Percentiles rank a stretch among this genome's conserved stretches.
These are phyloP conservation scores for Nomada flava DNA, from an alignment of 2,888 invertebrate species.

Conservation along the genomic window DNA sequence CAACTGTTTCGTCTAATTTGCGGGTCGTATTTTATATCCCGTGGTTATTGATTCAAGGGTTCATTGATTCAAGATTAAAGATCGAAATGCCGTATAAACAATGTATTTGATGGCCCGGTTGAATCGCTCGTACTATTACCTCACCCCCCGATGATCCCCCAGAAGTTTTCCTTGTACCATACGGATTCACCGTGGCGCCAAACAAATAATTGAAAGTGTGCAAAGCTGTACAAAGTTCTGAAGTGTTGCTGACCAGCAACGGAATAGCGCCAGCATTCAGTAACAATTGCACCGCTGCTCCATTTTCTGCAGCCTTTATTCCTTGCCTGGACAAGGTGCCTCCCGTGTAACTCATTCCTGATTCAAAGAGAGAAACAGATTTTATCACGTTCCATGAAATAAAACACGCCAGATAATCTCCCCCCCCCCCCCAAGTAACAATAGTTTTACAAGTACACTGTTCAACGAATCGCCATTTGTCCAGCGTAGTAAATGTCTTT, in stretches of 20 bases:
- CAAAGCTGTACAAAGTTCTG: conserved; percentile 87
- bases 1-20: too few species aligned
- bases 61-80: background rate
- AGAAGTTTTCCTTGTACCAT: conserved; percentile 86
- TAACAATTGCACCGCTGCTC: conserved; percentile 85
- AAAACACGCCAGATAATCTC: background rate
- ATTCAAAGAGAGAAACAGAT: background rate
- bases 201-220: conserved; percentile 87
- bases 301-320: conserved; percentile 80
- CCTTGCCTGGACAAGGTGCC: background rate
- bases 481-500: too few species aligned
- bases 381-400: too few species aligned
- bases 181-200: conserved; percentile 88
- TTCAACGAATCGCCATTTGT: too few species aligned
- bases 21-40: too few species aligned
- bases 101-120: background rate
- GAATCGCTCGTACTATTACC: conserved; percentile 74
- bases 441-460: too few species aligned
- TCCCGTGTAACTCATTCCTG: conserved; percentile 81
- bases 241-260: conserved; percentile 88
- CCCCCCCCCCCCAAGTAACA: too few species aligned
- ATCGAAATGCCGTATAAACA: too few species aligned
- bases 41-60: background rate
- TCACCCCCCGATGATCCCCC: conserved; percentile 89
- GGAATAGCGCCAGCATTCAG: conserved; percentile 87